phyloP scores from a whole-genome alignment of 2,113 vertebrate genomes.

The Pseudopodoces humilis region DNA sequence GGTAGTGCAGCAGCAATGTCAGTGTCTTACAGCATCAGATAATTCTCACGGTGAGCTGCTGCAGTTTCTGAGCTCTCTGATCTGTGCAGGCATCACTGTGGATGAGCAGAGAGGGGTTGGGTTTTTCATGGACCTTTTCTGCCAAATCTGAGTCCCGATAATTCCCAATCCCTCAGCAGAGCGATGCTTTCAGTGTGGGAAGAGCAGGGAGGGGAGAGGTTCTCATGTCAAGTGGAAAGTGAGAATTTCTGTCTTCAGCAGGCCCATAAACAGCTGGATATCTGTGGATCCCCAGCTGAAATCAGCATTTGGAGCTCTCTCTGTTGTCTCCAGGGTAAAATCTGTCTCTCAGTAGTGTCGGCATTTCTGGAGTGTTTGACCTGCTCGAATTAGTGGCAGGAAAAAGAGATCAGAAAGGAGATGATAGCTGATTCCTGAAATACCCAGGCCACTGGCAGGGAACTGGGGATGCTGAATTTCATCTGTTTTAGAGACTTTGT shows the following conservation, averaged over 20 bases:
- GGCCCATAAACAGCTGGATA: not conserved
- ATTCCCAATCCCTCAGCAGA: not conserved
- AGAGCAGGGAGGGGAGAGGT: not conserved
- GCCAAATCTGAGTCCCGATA: too few species aligned
- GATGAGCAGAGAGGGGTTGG: not conserved
- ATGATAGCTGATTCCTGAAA: not conserved
- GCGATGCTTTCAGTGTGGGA: not conserved
- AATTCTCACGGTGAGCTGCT: not conserved
- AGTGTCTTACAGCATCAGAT: not conserved
- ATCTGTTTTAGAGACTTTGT: not conserved
- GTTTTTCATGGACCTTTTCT: not conserved
- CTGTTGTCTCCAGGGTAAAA: not conserved
- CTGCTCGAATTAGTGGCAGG: not conserved
- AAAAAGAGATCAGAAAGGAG: not conserved
- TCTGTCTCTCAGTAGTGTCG: not conserved
- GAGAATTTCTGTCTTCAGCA: not conserved
- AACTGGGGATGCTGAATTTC: not conserved
- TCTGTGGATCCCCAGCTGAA: rapidly evolving
- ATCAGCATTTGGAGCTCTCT: too few species aligned
- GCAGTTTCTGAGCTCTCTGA: not conserved
- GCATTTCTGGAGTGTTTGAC: not conserved
- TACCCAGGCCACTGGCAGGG: not conserved
- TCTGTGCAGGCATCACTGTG: not conserved
- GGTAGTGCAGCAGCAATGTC: not conserved
- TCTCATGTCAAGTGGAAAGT: not conserved